Conservation (phyloP, 2,113 vertebrate genomes). For the Mus spicilegus region DNA sequence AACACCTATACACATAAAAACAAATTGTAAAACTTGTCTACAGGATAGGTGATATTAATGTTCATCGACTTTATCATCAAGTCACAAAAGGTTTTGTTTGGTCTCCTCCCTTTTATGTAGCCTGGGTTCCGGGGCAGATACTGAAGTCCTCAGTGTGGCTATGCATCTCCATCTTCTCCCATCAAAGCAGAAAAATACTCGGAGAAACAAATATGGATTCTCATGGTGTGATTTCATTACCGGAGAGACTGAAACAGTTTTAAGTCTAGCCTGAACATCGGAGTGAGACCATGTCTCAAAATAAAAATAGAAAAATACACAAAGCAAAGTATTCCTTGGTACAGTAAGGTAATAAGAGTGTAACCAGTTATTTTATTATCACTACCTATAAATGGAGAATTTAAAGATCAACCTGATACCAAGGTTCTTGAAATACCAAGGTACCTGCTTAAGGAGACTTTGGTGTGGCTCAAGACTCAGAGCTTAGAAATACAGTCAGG, state of each 20-base stretch:
- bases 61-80: not conserved
- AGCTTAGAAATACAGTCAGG: not conserved
- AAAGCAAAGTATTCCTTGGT: not conserved
- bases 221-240: not conserved
- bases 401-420: not conserved
- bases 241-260: not conserved
- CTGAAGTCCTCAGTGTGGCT: not conserved
- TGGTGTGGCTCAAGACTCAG: not conserved
- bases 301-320: not conserved
- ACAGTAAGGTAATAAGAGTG: not conserved
- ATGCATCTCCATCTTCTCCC: not conserved
- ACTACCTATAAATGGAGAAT: not conserved
- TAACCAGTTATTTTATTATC: not conserved
- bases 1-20: not conserved
- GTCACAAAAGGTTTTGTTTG: not conserved
- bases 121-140: not conserved
- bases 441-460: not conserved
- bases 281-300: not conserved
- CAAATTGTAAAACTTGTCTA: not conserved
- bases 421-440: not conserved
- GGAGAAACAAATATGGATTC: not conserved
- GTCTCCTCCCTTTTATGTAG: not conserved
- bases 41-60: not conserved
- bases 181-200: not conserved
- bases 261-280: not conserved